Evolutionary conservation across 2,113 vertebrate genomes (phyloP), one percentile per base, ranked within the genome.

Genomic region (Pimephales promelas): DNA sequence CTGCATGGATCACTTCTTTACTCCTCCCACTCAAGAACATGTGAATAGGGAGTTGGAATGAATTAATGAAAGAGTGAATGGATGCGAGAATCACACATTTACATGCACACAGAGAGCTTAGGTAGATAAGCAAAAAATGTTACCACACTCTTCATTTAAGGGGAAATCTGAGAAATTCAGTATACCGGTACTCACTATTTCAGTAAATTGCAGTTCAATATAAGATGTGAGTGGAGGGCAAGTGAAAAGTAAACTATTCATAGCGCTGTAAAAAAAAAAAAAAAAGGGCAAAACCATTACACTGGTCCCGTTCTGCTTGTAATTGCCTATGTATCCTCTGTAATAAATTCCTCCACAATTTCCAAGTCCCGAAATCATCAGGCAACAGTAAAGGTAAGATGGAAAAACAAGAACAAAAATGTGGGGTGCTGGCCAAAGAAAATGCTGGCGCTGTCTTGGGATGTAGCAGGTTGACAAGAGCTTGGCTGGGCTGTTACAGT

Each of bases 391-490:
- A 90, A 91, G 54, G 90, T 88, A 92, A 93, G 93, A 92, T 93
- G 92, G 90, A 94, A 94, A 94, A 93, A 92, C 90, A 94, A 93
- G 92, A 89, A 87, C 88, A 94, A 93, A 94, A 93, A 94, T 93
- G 93, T 81, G 81, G 88, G 79, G 79, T 83, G 89, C 87, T 83
- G 87, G 93, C 93, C 94, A 95, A 95, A 92, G 91, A 93, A 95
- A 94, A 94, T 86, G 90, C 91, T 91, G 90, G 92, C 90, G 86
- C 89, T 90, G 88, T 90, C 91, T 86, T 73, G 87, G 62, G 84
- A 91, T 92, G 92, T 73, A 64, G 57, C 14, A 49, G 61, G 47
- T 43, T 88, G 90, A 90, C 88, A 91, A 92, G 92, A 93, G 91
- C 92, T 89, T 93, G 91, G 94, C 92, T 91, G 92, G 92, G 91